A percentile compares a stretch with the other conserved stretches of the same genome.
phyloP scores from a whole-genome alignment of 2,113 vertebrate genomes.

The Platysternon megacephalum region DNA sequence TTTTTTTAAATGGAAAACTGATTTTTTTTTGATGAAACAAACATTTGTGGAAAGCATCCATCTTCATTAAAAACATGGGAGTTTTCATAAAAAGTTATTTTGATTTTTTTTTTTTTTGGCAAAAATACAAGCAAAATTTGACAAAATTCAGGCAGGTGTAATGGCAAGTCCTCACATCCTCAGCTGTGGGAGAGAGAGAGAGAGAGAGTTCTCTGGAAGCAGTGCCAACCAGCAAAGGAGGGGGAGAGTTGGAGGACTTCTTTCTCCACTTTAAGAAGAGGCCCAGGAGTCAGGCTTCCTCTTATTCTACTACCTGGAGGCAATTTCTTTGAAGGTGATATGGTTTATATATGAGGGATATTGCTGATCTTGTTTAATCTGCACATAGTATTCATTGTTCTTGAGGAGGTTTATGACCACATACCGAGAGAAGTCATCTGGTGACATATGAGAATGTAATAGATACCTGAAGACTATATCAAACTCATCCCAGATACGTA shows the following conservation, averaged over 20 bases:
- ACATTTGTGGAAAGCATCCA: not conserved
- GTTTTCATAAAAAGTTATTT: not conserved
- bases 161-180: too few relatives aligned
- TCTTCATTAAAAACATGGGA: not conserved
- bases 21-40: not conserved
- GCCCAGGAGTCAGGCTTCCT: not conserved
- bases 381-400: not conserved
- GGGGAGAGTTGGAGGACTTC: not conserved
- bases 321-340: not conserved
- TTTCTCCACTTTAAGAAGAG: not conserved
- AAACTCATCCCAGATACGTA: too few relatives aligned
- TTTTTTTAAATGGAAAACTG: too few relatives aligned
- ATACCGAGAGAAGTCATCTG: too few relatives aligned
- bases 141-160: too few relatives aligned
- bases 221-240: not conserved
- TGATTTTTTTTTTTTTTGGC: not conserved
- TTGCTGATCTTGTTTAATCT: not conserved
- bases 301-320: not conserved
- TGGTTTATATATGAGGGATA: not conserved
- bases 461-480: too few relatives aligned
- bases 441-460: too few relatives aligned
- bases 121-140: too few relatives aligned
- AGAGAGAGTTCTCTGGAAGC: not conserved
- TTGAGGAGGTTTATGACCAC: too few relatives aligned
- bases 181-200: too few relatives aligned